Base-by-base conservation (phyloP, 2,113 vertebrate genomes). In the Kryptolebias marmoratus region DNA sequence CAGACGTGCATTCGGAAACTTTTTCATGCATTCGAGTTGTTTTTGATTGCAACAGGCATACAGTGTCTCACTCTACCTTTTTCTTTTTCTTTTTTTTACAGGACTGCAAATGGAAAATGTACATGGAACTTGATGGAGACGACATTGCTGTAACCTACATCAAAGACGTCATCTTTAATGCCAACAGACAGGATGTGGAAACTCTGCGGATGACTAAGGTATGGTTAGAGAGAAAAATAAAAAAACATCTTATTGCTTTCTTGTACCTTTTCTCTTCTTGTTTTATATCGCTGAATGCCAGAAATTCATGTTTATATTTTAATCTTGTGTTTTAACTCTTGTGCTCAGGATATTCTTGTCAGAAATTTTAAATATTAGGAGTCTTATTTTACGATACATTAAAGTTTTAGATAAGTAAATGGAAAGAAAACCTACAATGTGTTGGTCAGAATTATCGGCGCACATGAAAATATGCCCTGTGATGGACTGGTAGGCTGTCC, bases 71-170 rank as follows among this genome's bases (percentile, higher is more conserved):
- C 44, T 31, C 50, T 79, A 42, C 32, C 32, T 36, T 8, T 27
- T 81, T 31, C 31, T 76, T 81, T 31, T 36, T 76, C 58, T 79
- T 91, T 94, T 76, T 57, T 87, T 90, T 89, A 86, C 91, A 99
- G 98, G 96, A 99, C 83, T 97, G 96, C 92, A 99, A 98, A 90
- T 99, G 98, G 98, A 99, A 99, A 95, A 96, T 98, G 95, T 99
- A 98, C 90, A 93, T 98, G 95, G 97, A 99, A 85, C 95, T 98
- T 75, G 98, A 99, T 64, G 98, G 98, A 73, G 97, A 99, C 87
- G 97, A 98, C 75, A 93, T 97, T 68, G 97, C 98, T 63, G 91
- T 98, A 84, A 96, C 97, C 28, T 98, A 98, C 90, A 98, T 99
- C 91, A 99, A 97, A 93, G 97, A 99, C 68, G 95, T 99, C 79